phyloP scores from a whole-genome alignment of 2,113 vertebrate species.

The Antechinus stuartii region DNA sequence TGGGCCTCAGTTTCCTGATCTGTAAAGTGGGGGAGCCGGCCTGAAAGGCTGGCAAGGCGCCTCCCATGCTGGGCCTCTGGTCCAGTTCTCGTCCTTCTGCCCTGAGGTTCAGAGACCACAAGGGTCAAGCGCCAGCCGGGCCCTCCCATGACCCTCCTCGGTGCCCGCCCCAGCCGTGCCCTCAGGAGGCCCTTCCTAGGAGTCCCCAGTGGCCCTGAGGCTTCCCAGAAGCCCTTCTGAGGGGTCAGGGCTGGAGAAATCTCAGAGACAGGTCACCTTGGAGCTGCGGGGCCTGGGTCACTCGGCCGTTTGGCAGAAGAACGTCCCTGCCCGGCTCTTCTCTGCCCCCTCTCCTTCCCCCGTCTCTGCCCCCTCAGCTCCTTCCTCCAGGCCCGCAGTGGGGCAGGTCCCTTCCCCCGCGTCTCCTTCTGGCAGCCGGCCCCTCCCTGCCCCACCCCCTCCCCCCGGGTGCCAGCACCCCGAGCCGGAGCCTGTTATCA shows the following conservation, averaged over 20 bases:
- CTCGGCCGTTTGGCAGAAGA: not conserved
- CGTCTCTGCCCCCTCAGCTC: not conserved
- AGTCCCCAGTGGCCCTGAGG: not conserved
- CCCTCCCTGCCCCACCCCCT: conserved; percentile 64
- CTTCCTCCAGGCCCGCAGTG: not conserved
- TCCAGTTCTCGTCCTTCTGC: not conserved
- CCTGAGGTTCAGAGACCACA: not conserved
- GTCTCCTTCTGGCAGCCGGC: conserved; percentile 70
- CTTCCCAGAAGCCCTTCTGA: not conserved
- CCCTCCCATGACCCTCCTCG: not conserved
- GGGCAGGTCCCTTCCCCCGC: not conserved
- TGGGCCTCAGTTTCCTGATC: not conserved
- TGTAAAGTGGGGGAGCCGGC: not conserved
- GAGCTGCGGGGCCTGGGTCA: not conserved
- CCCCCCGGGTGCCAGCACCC: conserved; percentile 22
- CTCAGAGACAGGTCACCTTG: not conserved
- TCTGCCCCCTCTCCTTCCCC: not conserved
- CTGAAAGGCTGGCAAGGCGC: not conserved
- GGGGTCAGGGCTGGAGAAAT: not conserved
- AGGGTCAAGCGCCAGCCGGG: not conserved
- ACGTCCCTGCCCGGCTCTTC: not conserved
- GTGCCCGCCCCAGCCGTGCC: not conserved
- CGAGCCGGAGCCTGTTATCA: conserved; percentile 79
- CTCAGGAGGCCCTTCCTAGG: not conserved
- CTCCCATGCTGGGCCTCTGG: not conserved